Base-by-base conservation (phyloP, 1,140 invertebrate genomes). In the Calosoma granatense region DNA sequence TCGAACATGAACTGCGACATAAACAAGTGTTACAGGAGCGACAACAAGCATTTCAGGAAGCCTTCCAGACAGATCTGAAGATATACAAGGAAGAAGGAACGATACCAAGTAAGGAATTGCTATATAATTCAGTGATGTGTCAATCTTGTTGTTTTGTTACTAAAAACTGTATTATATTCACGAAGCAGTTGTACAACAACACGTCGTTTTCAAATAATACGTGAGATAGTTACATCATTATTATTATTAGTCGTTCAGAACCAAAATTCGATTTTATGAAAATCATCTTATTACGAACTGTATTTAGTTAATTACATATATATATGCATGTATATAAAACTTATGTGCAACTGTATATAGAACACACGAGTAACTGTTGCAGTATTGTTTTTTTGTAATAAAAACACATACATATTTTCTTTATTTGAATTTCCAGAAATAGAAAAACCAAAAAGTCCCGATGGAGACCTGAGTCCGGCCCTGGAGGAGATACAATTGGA, bases 1-100 rank as follows among this genome's bases (percentile, higher is more conserved):
- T 73, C 22, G 72, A 78, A 53, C 68, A 76, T 62, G 83, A 86
- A 64, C 63, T 74, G 20, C 75, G 72, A 20, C 77, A 80, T 56
- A 76, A 79, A 57, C 69, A 73, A 57, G 68, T 74, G 22, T 65
- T 85, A 47, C 77, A 79, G 63, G 84, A 86, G 65, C 72, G 83
- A 58, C 81, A 84, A 64, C 76, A 80, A 66, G 81, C 79, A 0
- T 86, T 85, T 67, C 77, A 81, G 57, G 77, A 84, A 67, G 82
- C 78, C n/a, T 87, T 86, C 68, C 77, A 81, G 68, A 76, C 79
- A 64, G 83, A 87, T 66, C 59, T 86, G 39, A 72, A 81, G 55
- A 76, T 78, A 57, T 86, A 80, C 60, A 84, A 83, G 69, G 73
- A 71, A 57, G 76, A 81, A 56, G 82, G 83, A 58, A 74, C 72